A percentile compares a stretch with the other conserved stretches of the same genome.
Conservation (phyloP, 2,113 vertebrate species). For the rabbit (Oryctolagus cuniculus) region mOryCun1.1 NC_091440.1:46575001-46575500, state of each 20-base stretch:
- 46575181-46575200: constrained; percentile 83
- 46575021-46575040: constrained; percentile 77
- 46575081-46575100: constrained; percentile 77
- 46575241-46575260: constrained; percentile 76
- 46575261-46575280: constrained; percentile 77
- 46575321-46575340: constrained; percentile 65
- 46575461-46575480: background rate
- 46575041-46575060: constrained; percentile 78
- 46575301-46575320: constrained; percentile 71
- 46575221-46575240: constrained; percentile 82
- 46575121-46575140: constrained; percentile 79
- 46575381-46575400: constrained; percentile 47
- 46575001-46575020: constrained; percentile 47
- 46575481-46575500: background rate
- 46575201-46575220: constrained; percentile 86
- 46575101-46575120: constrained; percentile 78
- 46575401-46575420: background rate
- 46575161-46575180: constrained; percentile 82
- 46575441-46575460: constrained; percentile 25
- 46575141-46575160: constrained; percentile 79
- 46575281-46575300: constrained; percentile 78
- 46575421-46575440: background rate
- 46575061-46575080: constrained; percentile 76
- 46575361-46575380: background rate
- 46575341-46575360: constrained; percentile 56